Base-by-base conservation (phyloP, 2,797 vertebrate species). In the Diceros bicornis region DNA sequence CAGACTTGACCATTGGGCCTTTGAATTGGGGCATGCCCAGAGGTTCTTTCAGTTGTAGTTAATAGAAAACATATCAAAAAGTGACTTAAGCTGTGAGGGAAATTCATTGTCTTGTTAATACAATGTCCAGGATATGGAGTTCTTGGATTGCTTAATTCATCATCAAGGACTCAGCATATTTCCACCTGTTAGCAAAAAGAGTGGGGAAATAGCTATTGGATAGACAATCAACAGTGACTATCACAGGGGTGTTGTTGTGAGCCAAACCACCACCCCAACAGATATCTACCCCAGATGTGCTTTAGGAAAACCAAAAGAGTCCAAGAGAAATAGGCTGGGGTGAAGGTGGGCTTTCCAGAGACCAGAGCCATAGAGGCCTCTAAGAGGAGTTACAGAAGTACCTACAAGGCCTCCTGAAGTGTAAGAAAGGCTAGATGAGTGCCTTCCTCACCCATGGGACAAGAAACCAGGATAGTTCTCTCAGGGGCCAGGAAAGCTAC, bases 371-470 rank as follows among this genome's bases (percentile, higher is more conserved):
- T 29, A 57, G 18, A 96, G 27, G 23, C 50, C 14, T 79, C 14
- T 95, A 91, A 61, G 71, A 92, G 9, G 64, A 82, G 82, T 68
- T 95, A 57, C 13, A 71, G 32, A 96, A 96, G 95, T 12, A 69
- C 47, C 17, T 23, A 23, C 6, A 29, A 81, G 32, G 27, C 21
- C 50, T 27, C 21, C 68, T 88, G 61, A 90, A 92, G 37, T 68
- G 6, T 55, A 88, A 75, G 64, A 74, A 79, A 66, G 52, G 32
- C 44, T n/a, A 61, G 78, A 20, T 27, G 41, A 69, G 64, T 87
- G 37, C 18, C 20, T 92, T 94, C 27, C 17, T 94, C 59, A 64
- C 4, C 25, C 6, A 50, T 85, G 52, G 77, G 44, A 95, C 50
- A 17, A 92, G 50, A 16, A 78, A 34, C 12, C 16, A 92, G 20